Evolutionary conservation across 1,140 invertebrate species (phyloP).

Genomic region (Lamellibrachia luymesi): DNA sequence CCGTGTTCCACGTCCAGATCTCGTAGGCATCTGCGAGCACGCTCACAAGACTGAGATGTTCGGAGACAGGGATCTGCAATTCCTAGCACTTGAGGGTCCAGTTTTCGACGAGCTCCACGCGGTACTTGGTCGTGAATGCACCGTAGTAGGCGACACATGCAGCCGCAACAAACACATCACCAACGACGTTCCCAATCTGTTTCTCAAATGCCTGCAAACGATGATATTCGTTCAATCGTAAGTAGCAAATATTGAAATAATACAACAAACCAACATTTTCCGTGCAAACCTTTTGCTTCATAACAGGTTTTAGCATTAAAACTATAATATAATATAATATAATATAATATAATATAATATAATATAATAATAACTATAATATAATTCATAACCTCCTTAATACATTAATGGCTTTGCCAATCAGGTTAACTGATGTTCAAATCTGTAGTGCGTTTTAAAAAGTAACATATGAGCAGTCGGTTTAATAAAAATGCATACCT

Average conservation of each 20-base stretch:
- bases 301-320: too few relatives aligned
- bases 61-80: conserved; percentile 53
- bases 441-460: too few relatives aligned
- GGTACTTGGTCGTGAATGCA: conserved; percentile 54
- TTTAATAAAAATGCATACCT: too few relatives aligned
- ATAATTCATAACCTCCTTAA: too few relatives aligned
- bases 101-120: conserved; percentile 40
- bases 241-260: background rate
- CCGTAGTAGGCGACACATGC: conserved; percentile 59
- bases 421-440: too few relatives aligned
- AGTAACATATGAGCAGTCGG: too few relatives aligned
- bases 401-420: too few relatives aligned
- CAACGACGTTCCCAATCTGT: conserved; percentile 52
- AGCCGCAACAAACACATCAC: conserved; percentile 58
- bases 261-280: background rate
- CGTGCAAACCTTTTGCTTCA: too few relatives aligned
- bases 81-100: conserved; percentile 47
- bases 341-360: too few relatives aligned
- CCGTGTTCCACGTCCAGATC: conserved; percentile 79
- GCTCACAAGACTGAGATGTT: conserved; percentile 65
- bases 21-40: conserved; percentile 82
- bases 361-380: too few relatives aligned
- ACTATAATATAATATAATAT: too few relatives aligned
- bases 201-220: conserved; percentile 48
- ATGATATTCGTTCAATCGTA: conserved; percentile 4